A percentile compares a stretch with the other conserved stretches of the same genome.
phyloP scores from a whole-genome alignment of 2,113 vertebrate species.

The Varanus komodoensis region DNA sequence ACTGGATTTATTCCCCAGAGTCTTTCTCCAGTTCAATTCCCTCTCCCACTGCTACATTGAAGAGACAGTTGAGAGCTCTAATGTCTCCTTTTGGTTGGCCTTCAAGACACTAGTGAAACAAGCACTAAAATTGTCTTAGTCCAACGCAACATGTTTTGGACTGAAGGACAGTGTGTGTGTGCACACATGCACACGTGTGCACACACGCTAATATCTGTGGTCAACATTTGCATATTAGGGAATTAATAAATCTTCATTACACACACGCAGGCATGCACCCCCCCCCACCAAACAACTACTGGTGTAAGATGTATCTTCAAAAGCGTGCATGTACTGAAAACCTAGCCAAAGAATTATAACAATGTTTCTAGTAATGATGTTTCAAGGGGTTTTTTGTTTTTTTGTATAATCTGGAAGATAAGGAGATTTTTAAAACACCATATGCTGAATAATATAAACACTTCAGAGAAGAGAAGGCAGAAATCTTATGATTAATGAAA shows the following conservation, averaged over 20 bases:
- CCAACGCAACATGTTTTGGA: not conserved
- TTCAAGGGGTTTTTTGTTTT: conserved; percentile 38
- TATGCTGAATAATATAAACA: conserved; percentile 49
- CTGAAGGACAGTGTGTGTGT: not conserved
- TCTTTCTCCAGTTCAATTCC: not conserved
- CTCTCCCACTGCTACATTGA: not conserved
- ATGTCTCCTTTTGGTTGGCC: not conserved
- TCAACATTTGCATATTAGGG: conserved; percentile 13
- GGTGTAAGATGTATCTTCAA: not conserved
- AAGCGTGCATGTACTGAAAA: conserved; percentile 20
- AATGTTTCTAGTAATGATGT: conserved; percentile 43
- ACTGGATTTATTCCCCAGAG: not conserved
- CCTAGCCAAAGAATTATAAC: conserved; percentile 42
- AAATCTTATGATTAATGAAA: conserved; percentile 57
- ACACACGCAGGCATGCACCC: not conserved
- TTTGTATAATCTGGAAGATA: conserved; percentile 38
- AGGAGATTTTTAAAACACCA: conserved; percentile 52
- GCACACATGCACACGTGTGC: too few relatives aligned
- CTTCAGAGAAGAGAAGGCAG: conserved; percentile 26
- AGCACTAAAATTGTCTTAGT: not conserved
- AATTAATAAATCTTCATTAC: conserved; percentile 14
- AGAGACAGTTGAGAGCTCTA: not conserved
- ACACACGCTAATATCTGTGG: not conserved
- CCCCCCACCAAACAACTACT: not conserved
- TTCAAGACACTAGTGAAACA: not conserved